Evolutionary conservation across 2,113 vertebrate genomes (phyloP).

Genomic region (Thomomys bottae): DNA sequence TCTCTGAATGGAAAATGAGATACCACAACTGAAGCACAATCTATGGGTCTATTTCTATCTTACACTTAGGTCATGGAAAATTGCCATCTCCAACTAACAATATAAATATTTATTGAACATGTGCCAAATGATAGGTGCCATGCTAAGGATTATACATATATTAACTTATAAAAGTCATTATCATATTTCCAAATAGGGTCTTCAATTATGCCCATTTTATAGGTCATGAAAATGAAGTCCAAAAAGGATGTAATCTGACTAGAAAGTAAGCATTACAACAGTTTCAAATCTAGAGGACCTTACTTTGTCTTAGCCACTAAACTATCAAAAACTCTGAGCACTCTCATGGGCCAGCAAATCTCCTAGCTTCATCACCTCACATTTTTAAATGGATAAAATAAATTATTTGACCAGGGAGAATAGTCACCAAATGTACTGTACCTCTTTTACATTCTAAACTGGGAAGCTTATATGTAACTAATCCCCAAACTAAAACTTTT

Average conservation of each 20-base stretch:
- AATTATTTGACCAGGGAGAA: constrained; percentile 34
- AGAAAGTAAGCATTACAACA: neutral
- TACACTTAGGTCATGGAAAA: neutral
- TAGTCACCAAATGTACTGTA: neutral
- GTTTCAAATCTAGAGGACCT: neutral
- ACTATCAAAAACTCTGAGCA: neutral
- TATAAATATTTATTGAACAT: constrained; percentile 29
- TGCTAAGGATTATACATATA: neutral
- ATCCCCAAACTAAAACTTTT: constrained; percentile 47
- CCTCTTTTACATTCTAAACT: constrained; percentile 41
- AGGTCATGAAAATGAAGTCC: constrained; percentile 29
- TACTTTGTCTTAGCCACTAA: neutral
- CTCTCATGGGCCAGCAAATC: neutral
- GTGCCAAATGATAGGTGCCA: constrained; percentile 6
- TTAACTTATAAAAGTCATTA: neutral
- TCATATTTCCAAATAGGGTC: neutral
- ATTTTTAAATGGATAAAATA: neutral
- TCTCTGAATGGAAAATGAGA: constrained; percentile 14
- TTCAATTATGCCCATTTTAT: constrained; percentile 40
- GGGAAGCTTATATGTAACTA: constrained; percentile 44
- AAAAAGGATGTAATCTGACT: neutral
- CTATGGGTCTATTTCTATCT: neutral
- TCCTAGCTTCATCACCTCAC: neutral
- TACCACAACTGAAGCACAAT: neutral
- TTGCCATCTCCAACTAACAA: constrained; percentile 2